A percentile compares a stretch with the other conserved stretches of the same genome.
phyloP scores from a whole-genome alignment of 2,797 vertebrate species.

The Falco cherrug region DNA sequence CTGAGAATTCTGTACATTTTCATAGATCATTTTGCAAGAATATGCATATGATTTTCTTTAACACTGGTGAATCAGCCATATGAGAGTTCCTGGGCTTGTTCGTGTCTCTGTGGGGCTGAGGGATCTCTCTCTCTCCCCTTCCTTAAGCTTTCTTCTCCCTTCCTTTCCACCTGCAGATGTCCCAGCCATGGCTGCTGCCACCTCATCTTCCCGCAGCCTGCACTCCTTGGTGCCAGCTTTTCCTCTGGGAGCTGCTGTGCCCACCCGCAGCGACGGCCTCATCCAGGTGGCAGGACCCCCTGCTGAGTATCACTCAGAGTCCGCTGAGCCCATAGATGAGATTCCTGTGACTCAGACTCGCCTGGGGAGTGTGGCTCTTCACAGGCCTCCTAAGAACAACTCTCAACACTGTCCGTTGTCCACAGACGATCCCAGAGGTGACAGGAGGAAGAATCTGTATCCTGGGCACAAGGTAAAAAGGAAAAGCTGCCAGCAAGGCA shows the following conservation, averaged over 20 bases:
- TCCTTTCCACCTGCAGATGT: slow-evolving; percentile 69
- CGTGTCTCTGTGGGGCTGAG: neutral
- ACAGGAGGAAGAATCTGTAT: slow-evolving; percentile 38
- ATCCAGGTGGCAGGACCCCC: slow-evolving; percentile 80
- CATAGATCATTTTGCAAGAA: neutral
- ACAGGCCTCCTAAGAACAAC: neutral
- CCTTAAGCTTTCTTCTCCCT: neutral
- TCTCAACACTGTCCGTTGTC: slow-evolving; percentile 5
- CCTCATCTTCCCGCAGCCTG: slow-evolving; percentile 74
- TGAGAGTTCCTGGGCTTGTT: neutral
- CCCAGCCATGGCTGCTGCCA: neutral
- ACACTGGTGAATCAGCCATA: neutral
- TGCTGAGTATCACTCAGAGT: slow-evolving; percentile 87
- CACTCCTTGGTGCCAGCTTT: slow-evolving; percentile 77
- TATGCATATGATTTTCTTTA: neutral
- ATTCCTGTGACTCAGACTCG: slow-evolving; percentile 87
- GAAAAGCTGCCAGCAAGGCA: slow-evolving; percentile 29
- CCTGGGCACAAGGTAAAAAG: slow-evolving; percentile 76
- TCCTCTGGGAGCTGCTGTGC: slow-evolving; percentile 72
- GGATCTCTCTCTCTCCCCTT: neutral
- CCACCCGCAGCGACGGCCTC: slow-evolving; percentile 32
- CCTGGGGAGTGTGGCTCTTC: slow-evolving; percentile 82
- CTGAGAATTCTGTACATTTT: neutral
- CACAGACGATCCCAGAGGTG: neutral
- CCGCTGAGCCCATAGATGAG: slow-evolving; percentile 90